These are phyloP conservation scores for Brachionus angularis DNA, from an alignment of 1,140 invertebrate genomes.

Conservation along the genomic window DNA sequence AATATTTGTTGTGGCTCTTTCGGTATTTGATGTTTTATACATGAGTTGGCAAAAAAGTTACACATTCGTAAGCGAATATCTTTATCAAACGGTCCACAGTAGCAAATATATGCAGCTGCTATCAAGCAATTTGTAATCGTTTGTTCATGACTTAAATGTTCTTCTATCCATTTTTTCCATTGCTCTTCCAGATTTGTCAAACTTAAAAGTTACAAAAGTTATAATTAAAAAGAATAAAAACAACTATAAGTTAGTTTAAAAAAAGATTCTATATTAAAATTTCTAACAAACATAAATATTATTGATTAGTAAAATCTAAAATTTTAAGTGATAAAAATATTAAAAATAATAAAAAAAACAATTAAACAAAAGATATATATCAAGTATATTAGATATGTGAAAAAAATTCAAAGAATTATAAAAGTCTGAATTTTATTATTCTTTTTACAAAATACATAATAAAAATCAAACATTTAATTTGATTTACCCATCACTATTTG, in stretches of 20 bases:
- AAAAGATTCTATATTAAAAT: too few species aligned
- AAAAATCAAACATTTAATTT: not conserved
- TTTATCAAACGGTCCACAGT: constrained; percentile 53
- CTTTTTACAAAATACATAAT: not conserved
- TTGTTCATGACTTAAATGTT: constrained; percentile 54
- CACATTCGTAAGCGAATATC: constrained; percentile 55
- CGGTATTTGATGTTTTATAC: constrained; percentile 55
- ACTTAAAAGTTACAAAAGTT: not conserved
- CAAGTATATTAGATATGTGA: too few species aligned
- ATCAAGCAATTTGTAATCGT: constrained; percentile 55
- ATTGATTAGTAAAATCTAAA: not conserved
- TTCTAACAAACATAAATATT: too few species aligned
- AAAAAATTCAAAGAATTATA: too few species aligned
- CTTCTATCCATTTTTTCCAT: constrained; percentile 55
- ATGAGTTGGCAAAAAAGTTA: constrained; percentile 56
- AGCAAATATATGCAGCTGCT: constrained; percentile 55
- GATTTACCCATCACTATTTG: constrained; percentile 15
- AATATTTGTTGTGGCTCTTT: constrained; percentile 50
- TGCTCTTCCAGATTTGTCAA: constrained; percentile 48
- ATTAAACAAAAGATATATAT: not conserved
- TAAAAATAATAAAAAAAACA: not conserved
- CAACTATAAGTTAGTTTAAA: not conserved
- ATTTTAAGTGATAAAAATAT: not conserved
- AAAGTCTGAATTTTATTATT: too few species aligned
- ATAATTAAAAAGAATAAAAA: not conserved